Conservation (phyloP, 2,888 invertebrate genomes). For the Agrotis ipsilon region DNA sequence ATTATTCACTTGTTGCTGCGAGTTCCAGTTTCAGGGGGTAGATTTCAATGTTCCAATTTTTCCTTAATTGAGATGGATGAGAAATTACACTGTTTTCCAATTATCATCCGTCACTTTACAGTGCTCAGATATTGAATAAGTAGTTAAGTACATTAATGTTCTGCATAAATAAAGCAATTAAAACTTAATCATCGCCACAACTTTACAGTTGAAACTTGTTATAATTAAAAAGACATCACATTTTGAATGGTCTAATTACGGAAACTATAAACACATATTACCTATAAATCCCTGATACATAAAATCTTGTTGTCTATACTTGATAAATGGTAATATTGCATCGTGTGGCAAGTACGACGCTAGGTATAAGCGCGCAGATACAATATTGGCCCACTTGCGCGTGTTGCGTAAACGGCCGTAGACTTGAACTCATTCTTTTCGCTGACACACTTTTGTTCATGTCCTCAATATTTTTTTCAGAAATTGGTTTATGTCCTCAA, state of each 20-base stretch:
- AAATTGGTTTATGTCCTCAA: neutral
- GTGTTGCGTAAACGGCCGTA: slow-evolving; percentile 87
- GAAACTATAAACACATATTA: slow-evolving; percentile 18
- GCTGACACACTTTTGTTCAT: slow-evolving; percentile 74
- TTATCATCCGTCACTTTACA: too few species aligned
- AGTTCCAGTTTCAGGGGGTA: slow-evolving; percentile 3
- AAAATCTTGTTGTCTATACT: slow-evolving; percentile 28
- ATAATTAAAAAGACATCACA: neutral
- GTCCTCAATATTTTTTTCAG: slow-evolving; percentile 29
- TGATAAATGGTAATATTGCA: slow-evolving; percentile 5
- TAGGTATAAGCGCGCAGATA: slow-evolving; percentile 70
- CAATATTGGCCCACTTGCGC: slow-evolving; percentile 86
- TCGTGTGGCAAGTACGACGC: slow-evolving; percentile 29
- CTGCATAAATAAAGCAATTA: neutral
- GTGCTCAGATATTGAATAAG: too few species aligned
- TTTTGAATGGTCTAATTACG: neutral
- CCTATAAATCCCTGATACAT: neutral
- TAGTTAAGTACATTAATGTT: too few species aligned
- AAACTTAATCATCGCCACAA: neutral
- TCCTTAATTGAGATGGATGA: neutral
- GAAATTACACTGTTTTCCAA: neutral
- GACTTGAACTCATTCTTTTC: slow-evolving; percentile 87
- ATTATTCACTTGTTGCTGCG: slow-evolving; percentile 32
- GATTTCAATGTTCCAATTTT: neutral
- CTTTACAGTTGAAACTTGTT: neutral